phyloP scores from a whole-genome alignment of 2,888 invertebrate species.

The Stegana nigrithorax region DNA sequence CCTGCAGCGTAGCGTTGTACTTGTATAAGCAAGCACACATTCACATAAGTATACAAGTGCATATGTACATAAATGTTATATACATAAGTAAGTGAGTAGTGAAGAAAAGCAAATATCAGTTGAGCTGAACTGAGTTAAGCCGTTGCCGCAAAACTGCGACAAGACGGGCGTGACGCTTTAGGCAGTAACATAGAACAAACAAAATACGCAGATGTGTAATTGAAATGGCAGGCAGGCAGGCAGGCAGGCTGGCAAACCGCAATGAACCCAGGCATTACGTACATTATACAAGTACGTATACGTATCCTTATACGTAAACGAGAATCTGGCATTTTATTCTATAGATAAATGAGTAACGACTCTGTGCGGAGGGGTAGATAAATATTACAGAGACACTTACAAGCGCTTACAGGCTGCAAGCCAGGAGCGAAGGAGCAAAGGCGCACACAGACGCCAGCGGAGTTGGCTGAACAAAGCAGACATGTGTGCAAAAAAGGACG shows the following conservation, averaged over 20 bases:
- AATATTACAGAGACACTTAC: slow-evolving; percentile 24
- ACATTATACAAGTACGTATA: slow-evolving; percentile 4
- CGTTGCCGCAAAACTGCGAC: slow-evolving; percentile 16
- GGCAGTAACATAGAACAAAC: too few species aligned
- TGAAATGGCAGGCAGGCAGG: slow-evolving; percentile 43
- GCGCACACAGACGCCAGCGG: slow-evolving; percentile 3
- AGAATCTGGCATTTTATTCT: too few species aligned
- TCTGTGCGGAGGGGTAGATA: background rate
- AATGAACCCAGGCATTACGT: too few species aligned
- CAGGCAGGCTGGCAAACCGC: slow-evolving; percentile 29
- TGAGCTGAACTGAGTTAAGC: background rate
- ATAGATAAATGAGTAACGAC: background rate
- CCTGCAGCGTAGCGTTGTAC: too few species aligned
- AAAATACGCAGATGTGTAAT: slow-evolving; percentile 51
- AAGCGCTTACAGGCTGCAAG: slow-evolving; percentile 26
- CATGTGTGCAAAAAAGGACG: slow-evolving; percentile 20
- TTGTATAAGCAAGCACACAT: too few species aligned
- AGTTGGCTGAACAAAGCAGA: too few species aligned
- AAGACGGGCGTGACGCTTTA: too few species aligned
- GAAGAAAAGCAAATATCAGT: slow-evolving; percentile 26
- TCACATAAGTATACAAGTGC: too few species aligned
- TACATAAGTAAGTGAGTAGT: too few species aligned
- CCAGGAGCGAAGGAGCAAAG: slow-evolving; percentile 26
- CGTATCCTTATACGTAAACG: background rate
- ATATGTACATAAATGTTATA: too few species aligned